A percentile compares a stretch with the other conserved stretches of the same genome.
Evolutionary conservation across 2,113 vertebrate genomes (phyloP).

Genomic region (Hyla sarda): DNA sequence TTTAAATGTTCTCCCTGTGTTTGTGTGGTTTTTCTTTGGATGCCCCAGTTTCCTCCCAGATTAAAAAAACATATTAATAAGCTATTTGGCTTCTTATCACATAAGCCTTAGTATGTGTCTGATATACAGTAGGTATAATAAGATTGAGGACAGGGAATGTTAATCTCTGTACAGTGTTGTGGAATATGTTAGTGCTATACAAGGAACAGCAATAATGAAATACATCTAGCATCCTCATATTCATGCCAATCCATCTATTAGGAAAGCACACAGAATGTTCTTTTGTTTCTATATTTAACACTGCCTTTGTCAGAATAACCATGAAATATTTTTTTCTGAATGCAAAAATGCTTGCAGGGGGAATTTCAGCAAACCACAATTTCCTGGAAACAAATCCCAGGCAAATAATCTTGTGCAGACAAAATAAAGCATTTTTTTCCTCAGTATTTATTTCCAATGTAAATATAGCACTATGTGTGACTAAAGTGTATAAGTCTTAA

Average conservation of each 20-base stretch:
- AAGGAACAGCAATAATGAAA: not conserved
- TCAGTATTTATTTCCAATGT: not conserved
- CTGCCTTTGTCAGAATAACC: not conserved
- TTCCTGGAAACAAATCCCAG: slow-evolving; percentile 29
- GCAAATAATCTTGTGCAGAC: not conserved
- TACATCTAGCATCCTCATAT: not conserved
- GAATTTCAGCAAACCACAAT: slow-evolving; percentile 35
- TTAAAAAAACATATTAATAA: no score
- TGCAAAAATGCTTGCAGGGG: slow-evolving; percentile 16
- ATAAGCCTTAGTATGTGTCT: no score
- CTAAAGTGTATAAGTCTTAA: not conserved
- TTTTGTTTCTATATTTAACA: slow-evolving; percentile 9
- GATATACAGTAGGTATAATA: no score
- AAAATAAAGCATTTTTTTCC: not conserved
- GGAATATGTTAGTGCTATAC: no score
- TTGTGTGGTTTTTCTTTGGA: no score
- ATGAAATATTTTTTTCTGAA: not conserved
- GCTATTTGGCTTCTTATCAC: no score
- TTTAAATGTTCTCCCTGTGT: no score
- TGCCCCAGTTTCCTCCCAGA: no score
- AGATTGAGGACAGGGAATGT: no score
- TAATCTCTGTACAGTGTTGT: no score
- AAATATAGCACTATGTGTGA: not conserved
- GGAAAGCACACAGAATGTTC: not conserved
- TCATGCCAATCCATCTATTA: not conserved